These are phyloP conservation scores for Pluvianellus socialis DNA, from an alignment of 2,113 vertebrate genomes.

Conservation along the genomic window DNA sequence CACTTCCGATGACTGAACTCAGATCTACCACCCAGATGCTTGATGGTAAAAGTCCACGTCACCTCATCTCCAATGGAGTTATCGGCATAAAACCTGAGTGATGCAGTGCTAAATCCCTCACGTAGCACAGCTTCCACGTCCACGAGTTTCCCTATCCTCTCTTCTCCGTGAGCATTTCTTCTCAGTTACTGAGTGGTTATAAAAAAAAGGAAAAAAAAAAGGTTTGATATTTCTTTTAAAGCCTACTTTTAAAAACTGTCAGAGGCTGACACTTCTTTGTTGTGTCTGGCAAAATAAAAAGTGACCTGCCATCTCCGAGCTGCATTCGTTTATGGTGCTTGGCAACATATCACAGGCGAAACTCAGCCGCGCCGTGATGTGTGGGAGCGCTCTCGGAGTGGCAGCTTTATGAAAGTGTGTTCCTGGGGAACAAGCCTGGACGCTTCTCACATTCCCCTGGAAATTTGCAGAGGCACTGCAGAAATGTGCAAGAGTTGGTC, in stretches of 20 bases:
- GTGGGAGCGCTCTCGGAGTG: neutral
- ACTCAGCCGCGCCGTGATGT: neutral
- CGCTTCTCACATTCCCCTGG: neutral
- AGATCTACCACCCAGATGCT: neutral
- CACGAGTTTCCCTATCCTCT: neutral
- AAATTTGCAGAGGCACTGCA: neutral
- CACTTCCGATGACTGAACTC: neutral
- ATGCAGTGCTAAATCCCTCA: neutral
- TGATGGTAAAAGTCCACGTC: neutral
- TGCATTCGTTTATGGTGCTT: slow-evolving; percentile 61
- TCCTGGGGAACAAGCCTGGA: slow-evolving; percentile 1
- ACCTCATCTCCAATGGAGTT: neutral
- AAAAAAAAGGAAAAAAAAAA: neutral
- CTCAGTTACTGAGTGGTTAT: neutral
- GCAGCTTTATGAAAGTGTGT: neutral
- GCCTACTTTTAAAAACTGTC: slow-evolving; percentile 67
- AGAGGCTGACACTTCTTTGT: slow-evolving; percentile 70
- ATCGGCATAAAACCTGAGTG: neutral
- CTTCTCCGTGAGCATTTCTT: neutral
- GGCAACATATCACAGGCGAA: slow-evolving; percentile 54
- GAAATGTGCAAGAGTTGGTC: neutral
- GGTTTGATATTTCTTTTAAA: slow-evolving; percentile 34
- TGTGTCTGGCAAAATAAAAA: slow-evolving; percentile 73
- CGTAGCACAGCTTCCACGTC: neutral
- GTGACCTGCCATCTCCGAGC: slow-evolving; percentile 68